phyloP scores from a whole-genome alignment of 2,113 vertebrate genomes.

The Falcunculus frontatus region DNA sequence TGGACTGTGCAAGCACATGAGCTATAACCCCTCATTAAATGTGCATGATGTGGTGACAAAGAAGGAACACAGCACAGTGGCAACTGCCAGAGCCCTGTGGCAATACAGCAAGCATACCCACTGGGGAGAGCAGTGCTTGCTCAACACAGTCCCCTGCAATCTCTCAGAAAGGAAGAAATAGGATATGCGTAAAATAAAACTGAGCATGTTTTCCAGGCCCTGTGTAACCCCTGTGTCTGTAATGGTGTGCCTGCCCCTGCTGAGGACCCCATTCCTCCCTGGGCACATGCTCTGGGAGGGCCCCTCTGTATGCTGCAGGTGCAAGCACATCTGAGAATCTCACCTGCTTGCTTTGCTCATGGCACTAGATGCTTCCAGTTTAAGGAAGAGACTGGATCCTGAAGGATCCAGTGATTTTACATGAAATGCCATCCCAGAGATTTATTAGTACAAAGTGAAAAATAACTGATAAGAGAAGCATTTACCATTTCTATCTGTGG shows the following conservation, averaged over 20 bases:
- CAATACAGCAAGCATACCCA: neutral
- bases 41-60: neutral
- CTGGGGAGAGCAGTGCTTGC: neutral
- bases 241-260: neutral
- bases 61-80: neutral
- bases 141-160: neutral
- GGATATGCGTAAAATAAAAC: neutral
- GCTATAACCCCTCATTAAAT: neutral
- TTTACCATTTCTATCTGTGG: neutral
- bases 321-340: neutral
- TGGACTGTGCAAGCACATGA: neutral
- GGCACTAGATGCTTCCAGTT: neutral
- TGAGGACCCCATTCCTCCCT: rapidly evolving
- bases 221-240: neutral
- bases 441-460: neutral
- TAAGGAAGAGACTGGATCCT: neutral
- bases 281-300: neutral
- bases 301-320: rapidly evolving
- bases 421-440: neutral
- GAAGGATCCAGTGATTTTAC: neutral
- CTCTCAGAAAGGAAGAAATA: neutral
- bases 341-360: neutral
- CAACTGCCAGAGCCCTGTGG: neutral
- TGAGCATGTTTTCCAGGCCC: neutral
- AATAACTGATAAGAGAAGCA: neutral